phyloP scores from a whole-genome alignment of 2,797 vertebrate species.

The Liparis tanakae region DNA sequence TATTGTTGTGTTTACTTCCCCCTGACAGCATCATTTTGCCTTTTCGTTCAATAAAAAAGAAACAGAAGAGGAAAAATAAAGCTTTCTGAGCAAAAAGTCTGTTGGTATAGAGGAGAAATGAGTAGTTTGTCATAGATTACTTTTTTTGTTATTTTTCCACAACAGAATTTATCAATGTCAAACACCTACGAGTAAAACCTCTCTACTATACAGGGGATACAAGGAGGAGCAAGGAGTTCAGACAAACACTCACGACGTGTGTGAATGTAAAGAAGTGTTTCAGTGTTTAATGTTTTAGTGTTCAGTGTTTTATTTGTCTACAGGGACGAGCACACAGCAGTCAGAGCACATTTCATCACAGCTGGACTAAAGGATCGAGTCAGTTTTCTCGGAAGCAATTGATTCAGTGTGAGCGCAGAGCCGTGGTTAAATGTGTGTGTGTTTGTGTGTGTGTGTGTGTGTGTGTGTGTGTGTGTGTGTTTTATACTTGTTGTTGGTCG shows the following conservation, averaged over 20 bases:
- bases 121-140: neutral
- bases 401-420: constrained; percentile 43
- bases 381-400: constrained; percentile 52
- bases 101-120: neutral
- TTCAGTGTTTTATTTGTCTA: constrained; percentile 8
- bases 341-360: constrained; percentile 46
- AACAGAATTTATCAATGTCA: neutral
- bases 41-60: neutral
- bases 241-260: constrained; percentile 22
- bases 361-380: constrained; percentile 43
- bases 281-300: constrained; percentile 9
- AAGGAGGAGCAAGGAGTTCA: constrained; percentile 1
- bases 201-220: neutral
- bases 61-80: neutral
- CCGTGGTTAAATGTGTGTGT: constrained; percentile 38
- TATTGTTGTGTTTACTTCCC: neutral
- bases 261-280: constrained; percentile 23
- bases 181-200: neutral
- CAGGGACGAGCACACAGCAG: constrained; percentile 15
- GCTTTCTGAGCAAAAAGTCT: neutral
- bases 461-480: constrained; percentile 29
- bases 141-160: neutral
- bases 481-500: constrained; percentile 44
- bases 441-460: constrained; percentile 35
- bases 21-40: neutral